Evolutionary conservation across 2,888 invertebrate genomes (phyloP).

Genomic region (Dorcus parallelipipedus): DNA sequence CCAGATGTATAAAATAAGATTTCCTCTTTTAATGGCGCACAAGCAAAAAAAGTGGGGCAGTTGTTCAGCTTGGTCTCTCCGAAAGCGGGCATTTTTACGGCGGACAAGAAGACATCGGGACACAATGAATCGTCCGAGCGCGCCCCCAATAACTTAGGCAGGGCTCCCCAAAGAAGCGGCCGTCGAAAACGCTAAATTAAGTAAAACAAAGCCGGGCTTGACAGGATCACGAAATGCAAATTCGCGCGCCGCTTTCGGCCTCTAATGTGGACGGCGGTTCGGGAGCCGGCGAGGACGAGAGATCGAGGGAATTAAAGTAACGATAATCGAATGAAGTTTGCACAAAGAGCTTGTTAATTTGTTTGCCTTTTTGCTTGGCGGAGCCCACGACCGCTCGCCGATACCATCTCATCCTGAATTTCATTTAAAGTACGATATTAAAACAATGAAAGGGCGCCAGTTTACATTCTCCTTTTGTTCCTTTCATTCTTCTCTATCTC

Average conservation of each 20-base stretch:
- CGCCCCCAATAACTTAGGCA: too few relatives aligned
- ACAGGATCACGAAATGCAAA: conserved; percentile 32
- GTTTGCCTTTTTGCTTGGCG: conserved; percentile 25
- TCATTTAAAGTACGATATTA: conserved; percentile 15
- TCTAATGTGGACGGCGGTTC: conserved; percentile 22
- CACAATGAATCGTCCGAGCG: too few relatives aligned
- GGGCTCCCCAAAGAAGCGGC: too few relatives aligned
- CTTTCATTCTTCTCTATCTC: too few relatives aligned
- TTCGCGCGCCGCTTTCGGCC: conserved; percentile 24
- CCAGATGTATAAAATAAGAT: too few relatives aligned
- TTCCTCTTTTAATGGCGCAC: too few relatives aligned
- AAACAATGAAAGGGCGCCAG: conserved; percentile 13
- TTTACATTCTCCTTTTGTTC: background rate
- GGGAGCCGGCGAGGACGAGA: conserved; percentile 25
- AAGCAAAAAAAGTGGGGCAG: too few relatives aligned
- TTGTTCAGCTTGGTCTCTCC: too few relatives aligned
- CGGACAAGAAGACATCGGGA: too few relatives aligned
- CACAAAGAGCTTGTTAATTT: conserved; percentile 34
- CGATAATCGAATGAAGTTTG: conserved; percentile 33
- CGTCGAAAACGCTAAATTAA: conserved; percentile 10
- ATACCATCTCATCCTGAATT: conserved; percentile 23
- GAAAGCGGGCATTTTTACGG: too few relatives aligned
- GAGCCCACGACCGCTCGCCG: conserved; percentile 25
- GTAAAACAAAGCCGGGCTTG: conserved; percentile 15
- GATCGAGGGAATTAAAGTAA: conserved; percentile 29